Conservation (phyloP, 2,113 vertebrate genomes). For the Paratilapia polleni region DNA sequence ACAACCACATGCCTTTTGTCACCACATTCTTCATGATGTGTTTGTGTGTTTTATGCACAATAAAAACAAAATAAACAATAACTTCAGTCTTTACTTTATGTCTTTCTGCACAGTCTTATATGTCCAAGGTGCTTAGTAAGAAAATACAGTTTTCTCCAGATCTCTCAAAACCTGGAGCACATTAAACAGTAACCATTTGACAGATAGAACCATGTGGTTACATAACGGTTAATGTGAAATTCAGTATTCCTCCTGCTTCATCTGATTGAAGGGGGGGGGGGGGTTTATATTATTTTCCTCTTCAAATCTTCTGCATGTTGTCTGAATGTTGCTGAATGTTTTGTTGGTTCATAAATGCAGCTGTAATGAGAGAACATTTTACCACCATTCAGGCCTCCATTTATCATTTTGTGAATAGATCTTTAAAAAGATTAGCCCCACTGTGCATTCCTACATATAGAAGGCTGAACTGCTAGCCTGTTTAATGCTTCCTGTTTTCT, state of each 20-base stretch:
- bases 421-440: not conserved
- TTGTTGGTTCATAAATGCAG: slow-evolving; percentile 39
- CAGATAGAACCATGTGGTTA: not conserved
- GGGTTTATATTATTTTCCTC: slow-evolving; percentile 17
- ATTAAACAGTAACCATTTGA: too few species aligned
- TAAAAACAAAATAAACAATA: too few species aligned
- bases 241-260: slow-evolving; percentile 10
- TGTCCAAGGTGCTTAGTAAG: too few species aligned
- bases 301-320: slow-evolving; percentile 31
- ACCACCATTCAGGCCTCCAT: not conserved
- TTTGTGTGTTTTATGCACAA: too few species aligned
- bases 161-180: not conserved
- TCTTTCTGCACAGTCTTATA: too few species aligned
- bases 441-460: not conserved
- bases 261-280: slow-evolving; percentile 25
- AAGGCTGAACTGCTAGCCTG: too few species aligned
- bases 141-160: too few species aligned
- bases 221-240: slow-evolving; percentile 18
- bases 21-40: too few species aligned
- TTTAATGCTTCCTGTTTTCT: too few species aligned
- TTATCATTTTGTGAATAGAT: slow-evolving; percentile 9
- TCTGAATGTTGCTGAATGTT: slow-evolving; percentile 6
- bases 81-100: too few species aligned
- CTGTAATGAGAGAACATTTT: slow-evolving; percentile 33
- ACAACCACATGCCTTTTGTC: too few species aligned